These are phyloP conservation scores for Agrochola circellaris DNA, from an alignment of 2,888 invertebrate genomes.

Conservation along the genomic window DNA sequence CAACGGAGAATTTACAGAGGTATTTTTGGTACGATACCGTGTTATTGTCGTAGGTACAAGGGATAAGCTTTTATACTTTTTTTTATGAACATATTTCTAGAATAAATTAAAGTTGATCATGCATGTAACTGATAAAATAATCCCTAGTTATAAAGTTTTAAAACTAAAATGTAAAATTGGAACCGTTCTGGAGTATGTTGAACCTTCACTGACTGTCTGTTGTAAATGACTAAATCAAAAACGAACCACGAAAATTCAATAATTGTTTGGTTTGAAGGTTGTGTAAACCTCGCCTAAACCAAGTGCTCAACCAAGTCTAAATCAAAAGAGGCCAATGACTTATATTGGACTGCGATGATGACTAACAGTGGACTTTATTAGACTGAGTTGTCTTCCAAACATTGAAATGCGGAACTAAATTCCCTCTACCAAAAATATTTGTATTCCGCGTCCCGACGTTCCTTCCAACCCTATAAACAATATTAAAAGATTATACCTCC, in stretches of 20 bases:
- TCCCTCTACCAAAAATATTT: constrained; percentile 13
- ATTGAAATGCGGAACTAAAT: neutral
- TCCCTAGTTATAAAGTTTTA: neutral
- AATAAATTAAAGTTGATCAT: neutral
- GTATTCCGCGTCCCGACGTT: neutral
- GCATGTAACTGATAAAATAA: neutral
- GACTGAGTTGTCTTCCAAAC: neutral
- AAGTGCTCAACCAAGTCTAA: neutral
- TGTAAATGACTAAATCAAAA: neutral
- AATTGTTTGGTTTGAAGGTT: neutral
- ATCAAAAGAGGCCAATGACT: neutral
- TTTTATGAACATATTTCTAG: neutral
- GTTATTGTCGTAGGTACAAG: constrained; percentile 3
- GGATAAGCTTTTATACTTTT: constrained; percentile 1
- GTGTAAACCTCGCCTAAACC: neutral
- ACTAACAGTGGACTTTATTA: neutral
- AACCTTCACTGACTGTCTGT: neutral
- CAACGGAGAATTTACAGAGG: constrained; percentile 49
- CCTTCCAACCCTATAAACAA: constrained; percentile 3
- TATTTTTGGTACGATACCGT: constrained; percentile 34
- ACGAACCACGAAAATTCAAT: neutral
- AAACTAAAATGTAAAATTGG: neutral
- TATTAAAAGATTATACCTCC: constrained; percentile 31
- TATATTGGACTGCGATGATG: neutral
- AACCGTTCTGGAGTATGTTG: neutral